Conservation (phyloP, 2,888 invertebrate genomes). For the Oeneis ivallda region DNA sequence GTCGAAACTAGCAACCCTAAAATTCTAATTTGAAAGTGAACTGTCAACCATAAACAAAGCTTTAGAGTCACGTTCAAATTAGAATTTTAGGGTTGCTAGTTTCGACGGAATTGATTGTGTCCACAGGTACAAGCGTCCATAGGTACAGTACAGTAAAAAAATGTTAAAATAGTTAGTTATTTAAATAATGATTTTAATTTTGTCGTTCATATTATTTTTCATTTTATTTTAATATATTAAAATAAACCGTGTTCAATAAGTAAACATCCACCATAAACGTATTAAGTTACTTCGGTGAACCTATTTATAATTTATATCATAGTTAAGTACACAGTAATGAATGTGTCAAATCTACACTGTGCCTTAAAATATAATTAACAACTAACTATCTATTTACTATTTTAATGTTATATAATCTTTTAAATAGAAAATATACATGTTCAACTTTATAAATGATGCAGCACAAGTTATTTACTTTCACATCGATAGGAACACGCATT, state of each 20-base stretch:
- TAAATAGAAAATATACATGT: not conserved
- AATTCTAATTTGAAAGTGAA: too few relatives aligned
- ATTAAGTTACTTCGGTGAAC: not conserved
- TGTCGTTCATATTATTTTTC: slow-evolving; percentile 25
- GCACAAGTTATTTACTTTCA: slow-evolving; percentile 5
- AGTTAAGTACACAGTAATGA: not conserved
- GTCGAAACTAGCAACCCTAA: too few relatives aligned
- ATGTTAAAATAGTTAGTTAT: slow-evolving; percentile 23
- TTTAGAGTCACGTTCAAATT: not conserved
- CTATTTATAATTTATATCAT: too few relatives aligned
- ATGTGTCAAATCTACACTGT: slow-evolving; percentile 12
- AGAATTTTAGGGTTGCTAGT: too few relatives aligned
- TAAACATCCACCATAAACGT: not conserved
- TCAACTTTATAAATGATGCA: slow-evolving; percentile 1
- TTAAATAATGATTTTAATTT: not conserved
- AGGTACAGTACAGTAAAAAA: too few relatives aligned
- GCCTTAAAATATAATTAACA: slow-evolving; percentile 1
- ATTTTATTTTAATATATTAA: slow-evolving; percentile 43
- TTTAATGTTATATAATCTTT: not conserved
- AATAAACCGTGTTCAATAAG: not conserved
- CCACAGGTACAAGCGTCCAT: too few relatives aligned
- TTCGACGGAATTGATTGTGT: too few relatives aligned
- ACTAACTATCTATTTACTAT: not conserved
- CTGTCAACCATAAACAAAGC: too few relatives aligned
- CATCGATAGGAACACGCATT: not conserved